Evolutionary conservation across 2,113 vertebrate species (phyloP).

Genomic region (Cygnus buccinator): DNA sequence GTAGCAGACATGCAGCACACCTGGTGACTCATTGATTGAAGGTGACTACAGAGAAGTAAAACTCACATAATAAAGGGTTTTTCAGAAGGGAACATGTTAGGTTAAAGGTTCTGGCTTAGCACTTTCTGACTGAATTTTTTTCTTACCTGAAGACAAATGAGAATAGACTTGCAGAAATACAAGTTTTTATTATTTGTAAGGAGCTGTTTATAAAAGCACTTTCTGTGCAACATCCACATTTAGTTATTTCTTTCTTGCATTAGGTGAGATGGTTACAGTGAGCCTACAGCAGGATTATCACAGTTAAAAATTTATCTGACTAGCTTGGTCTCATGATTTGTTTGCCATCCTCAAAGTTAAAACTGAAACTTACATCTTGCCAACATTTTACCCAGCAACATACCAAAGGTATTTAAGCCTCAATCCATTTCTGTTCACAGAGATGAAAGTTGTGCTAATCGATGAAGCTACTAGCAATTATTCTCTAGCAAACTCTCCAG

Average conservation of each 20-base stretch:
- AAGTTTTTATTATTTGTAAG: not conserved
- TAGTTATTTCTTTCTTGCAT: not conserved
- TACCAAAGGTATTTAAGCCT: not conserved
- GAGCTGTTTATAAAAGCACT: not conserved
- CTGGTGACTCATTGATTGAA: not conserved
- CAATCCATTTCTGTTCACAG: not conserved
- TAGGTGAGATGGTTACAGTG: not conserved
- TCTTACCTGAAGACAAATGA: not conserved
- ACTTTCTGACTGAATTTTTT: not conserved
- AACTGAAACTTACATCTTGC: not conserved
- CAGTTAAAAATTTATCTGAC: not conserved
- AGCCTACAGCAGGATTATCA: not conserved
- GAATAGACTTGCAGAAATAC: not conserved
- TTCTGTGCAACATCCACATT: not conserved
- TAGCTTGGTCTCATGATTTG: not conserved
- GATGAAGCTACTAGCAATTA: not conserved
- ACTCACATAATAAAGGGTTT: not conserved
- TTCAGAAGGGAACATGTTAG: not conserved
- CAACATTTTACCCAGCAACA: not conserved
- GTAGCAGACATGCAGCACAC: not conserved
- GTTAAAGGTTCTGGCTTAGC: not conserved
- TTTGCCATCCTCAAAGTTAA: not conserved
- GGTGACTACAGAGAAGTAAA: not conserved
- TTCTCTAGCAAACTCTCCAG: not conserved
- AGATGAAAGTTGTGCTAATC: not conserved